Base-by-base conservation (phyloP, 2,113 vertebrate species). In the rabbit (Oryctolagus cuniculus) region DNA sequence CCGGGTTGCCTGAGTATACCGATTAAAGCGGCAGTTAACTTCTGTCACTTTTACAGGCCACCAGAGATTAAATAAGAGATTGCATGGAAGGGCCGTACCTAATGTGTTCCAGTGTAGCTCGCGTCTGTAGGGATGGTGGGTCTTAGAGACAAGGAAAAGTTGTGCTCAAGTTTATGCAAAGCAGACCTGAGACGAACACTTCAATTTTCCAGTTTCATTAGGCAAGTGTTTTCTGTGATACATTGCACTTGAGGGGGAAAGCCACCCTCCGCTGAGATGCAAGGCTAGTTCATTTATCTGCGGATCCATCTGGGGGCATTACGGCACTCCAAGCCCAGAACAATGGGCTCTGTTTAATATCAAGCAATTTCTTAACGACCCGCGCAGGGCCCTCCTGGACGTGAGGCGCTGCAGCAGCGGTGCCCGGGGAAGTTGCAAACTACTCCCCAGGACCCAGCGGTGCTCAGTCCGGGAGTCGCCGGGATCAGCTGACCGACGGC, bases 401-500 rank as follows among this genome's bases (percentile, higher is more conserved):
- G 3, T 19, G n/a, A 44, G 5, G 64, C 90, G 90, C 72, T 70
- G 36, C 34, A 29, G 24, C 27, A 31, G n/a, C 93, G 19, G 55
- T 95, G 91, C 97, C 64, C 96, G 51, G 55, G 31, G 91, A 96
- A 97, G 94, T 98, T 98, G 87, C 73, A 86, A 98, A 94, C 96
- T 95, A 87, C 86, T 97, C 63, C 96, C 95, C 94, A 78, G 96
- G 96, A 97, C 93, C 97, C 87, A 87, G 80, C 51, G 81, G 27
- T 51, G 93, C 95, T 97, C 96, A 95, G 97, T 97, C 97, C 97
- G 97, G 96, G 96, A 95, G 96, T 82, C 96, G 70, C 64, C 58
- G 91, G 24, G 66, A 92, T 97, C 94, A 97, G 95, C 94, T 97
- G 97, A 96, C 91, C 95, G 97, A 95, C 77, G 38, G 94, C 93